phyloP scores from a whole-genome alignment of 1,140 invertebrate genomes.

The Tyrophagus putrescentiae region DNA sequence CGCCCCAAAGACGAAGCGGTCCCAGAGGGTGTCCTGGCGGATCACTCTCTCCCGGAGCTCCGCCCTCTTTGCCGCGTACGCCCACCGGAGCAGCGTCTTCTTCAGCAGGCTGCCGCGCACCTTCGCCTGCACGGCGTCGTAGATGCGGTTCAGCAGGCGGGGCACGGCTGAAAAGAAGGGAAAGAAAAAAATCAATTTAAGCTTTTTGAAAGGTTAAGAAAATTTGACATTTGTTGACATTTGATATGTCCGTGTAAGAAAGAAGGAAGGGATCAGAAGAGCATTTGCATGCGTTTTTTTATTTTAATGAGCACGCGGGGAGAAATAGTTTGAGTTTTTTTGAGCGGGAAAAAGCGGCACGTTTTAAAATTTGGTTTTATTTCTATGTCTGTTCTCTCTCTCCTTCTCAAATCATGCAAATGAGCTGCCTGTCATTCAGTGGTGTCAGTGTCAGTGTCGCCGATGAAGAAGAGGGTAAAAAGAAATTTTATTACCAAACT shows the following conservation, averaged over 20 bases:
- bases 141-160: conserved; percentile 76
- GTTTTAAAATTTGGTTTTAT: no score
- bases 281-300: not conserved
- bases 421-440: no score
- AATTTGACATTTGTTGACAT: not conserved
- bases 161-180: conserved; percentile 65
- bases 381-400: no score
- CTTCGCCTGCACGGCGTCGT: conserved; percentile 56
- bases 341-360: no score
- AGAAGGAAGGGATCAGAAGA: no score
- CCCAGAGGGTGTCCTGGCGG: conserved; percentile 70
- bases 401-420: no score
- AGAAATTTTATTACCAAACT: no score
- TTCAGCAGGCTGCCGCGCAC: conserved; percentile 61
- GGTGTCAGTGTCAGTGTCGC: no score
- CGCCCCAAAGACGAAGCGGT: conserved; percentile 69
- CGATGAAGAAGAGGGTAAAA: no score
- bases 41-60: conserved; percentile 68
- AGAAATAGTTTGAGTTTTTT: no score
- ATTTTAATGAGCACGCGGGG: no score
- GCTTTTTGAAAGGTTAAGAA: not conserved
- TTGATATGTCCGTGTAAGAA: not conserved
- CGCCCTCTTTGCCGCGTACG: conserved; percentile 61
- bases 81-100: conserved; percentile 62
- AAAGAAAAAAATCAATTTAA: not conserved